Base-by-base conservation (phyloP, 2,113 vertebrate genomes). In the Bostrychus sinensis region DNA sequence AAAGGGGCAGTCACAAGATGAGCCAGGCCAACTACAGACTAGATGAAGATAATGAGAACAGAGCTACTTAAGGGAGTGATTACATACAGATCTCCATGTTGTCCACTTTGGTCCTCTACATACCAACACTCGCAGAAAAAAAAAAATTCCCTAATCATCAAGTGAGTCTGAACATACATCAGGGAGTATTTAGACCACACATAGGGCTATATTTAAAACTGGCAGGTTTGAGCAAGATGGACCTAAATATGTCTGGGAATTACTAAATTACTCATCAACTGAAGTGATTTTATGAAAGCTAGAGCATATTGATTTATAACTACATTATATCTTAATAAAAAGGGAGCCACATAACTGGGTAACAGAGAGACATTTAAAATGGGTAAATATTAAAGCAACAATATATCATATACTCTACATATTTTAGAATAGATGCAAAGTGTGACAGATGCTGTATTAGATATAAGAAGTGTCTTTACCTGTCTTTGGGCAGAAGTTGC, bases 401-500 rank as follows among this genome's bases (percentile, higher is more conserved):
- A 32, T 32, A 3, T 7, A 32, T 1, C 30, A 7, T 32, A 7
- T 2, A 2, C 30, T 2, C 1, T 32, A n/a, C 3, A 2, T 41
- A 28, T 34, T 8, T 39, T 11, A 39, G 4, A 7, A 34, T 56
- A 14, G 36, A 0, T 39, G 42, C 10, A 65, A 48, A 59, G 43
- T 65, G 41, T 7, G 20, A 1, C n/a, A 58, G 23, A 50, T 19
- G 45, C 20, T 48, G n/a, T 11, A 36, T 55, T 16, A 14, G 56
- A 7, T n/a, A n/a, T n/a, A n/a, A 28, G 14, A 10, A 63, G 30
- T 46, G n/a, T 5, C 25, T 88, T 89, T 91, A 99, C 97, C 94
- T 98, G 97, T 89, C 96, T 95, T 86, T 98, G 96, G 70, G 96
- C 89, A 22, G 97, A 91, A 1, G 96, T 84, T 66, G 96, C 96